Evolutionary conservation across 2,888 invertebrate species (phyloP).

Genomic region (Chrysopilus asiliformis): DNA sequence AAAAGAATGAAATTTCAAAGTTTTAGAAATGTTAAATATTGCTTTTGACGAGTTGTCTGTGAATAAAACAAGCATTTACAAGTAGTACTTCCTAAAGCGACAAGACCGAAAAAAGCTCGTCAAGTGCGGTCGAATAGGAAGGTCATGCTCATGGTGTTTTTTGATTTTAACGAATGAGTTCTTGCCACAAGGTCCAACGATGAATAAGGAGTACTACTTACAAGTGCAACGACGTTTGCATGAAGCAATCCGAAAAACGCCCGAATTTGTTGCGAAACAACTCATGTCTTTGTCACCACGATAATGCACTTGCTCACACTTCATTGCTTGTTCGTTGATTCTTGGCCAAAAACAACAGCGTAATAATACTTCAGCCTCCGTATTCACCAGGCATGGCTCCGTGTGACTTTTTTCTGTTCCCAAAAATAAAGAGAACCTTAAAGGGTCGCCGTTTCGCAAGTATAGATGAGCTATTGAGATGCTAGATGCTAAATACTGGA

Average conservation of each 20-base stretch:
- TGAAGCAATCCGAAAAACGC: conserved; percentile 8
- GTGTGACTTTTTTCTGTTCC: too few species aligned
- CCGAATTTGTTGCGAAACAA: conserved; percentile 9
- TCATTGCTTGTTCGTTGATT: too few species aligned
- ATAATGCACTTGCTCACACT: too few species aligned
- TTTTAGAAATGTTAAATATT: too few species aligned
- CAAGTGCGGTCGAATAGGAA: conserved; percentile 3
- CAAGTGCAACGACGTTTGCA: conserved; percentile 2
- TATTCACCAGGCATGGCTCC: conserved; percentile 1
- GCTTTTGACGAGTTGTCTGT: too few species aligned
- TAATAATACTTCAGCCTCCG: background rate
- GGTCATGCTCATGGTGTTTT: conserved; percentile 3
- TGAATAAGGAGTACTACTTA: conserved; percentile 6
- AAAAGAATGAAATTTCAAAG: too few species aligned
- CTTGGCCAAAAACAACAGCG: background rate
- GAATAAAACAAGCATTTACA: too few species aligned
- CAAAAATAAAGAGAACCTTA: too few species aligned
- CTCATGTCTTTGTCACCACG: conserved; percentile 9
- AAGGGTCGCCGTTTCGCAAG: too few species aligned
- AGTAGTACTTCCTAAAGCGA: background rate
- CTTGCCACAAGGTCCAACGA: conserved; percentile 5
- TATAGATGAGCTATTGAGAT: too few species aligned
- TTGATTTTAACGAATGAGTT: conserved; percentile 1
- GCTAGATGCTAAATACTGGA: too few species aligned
- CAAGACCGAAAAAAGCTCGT: conserved; percentile 4